Conservation (phyloP, 2,113 vertebrate genomes). For the Cephalopterus ornatus region DNA sequence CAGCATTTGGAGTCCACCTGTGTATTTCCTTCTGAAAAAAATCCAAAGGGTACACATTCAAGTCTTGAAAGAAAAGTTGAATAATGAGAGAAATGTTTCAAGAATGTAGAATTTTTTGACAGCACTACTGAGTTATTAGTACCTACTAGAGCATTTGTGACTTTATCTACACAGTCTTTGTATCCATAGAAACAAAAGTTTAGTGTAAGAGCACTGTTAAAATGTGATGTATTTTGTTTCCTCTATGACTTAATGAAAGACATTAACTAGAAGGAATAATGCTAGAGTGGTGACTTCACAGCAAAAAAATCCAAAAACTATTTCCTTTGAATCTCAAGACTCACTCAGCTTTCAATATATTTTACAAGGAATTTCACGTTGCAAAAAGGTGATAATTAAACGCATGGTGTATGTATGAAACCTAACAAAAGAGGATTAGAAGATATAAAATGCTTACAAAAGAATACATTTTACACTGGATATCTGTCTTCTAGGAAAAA, state of each 20-base stretch:
- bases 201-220: conserved; percentile 7
- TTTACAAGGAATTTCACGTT: conserved; percentile 61
- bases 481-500: conserved; percentile 25
- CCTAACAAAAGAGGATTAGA: conserved; percentile 38
- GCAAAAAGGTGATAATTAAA: conserved; percentile 50
- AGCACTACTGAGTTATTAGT: conserved; percentile 51
- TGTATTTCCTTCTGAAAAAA: neutral
- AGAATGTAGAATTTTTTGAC: conserved; percentile 46
- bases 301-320: conserved; percentile 44
- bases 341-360: conserved; percentile 66
- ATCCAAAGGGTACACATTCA: neutral
- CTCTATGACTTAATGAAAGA: conserved; percentile 2
- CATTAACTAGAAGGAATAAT: conserved; percentile 21
- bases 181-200: conserved; percentile 50
- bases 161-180: conserved; percentile 38
- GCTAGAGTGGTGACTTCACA: neutral
- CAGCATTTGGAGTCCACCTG: neutral
- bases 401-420: conserved; percentile 42
- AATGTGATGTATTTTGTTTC: conserved; percentile 15
- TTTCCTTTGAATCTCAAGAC: conserved; percentile 37
- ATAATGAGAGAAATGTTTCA: neutral
- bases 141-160: conserved; percentile 50
- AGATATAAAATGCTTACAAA: conserved; percentile 51
- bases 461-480: conserved; percentile 12
- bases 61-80: neutral